phyloP scores from a whole-genome alignment of 2,113 vertebrate species.

The Mus pahari region DNA sequence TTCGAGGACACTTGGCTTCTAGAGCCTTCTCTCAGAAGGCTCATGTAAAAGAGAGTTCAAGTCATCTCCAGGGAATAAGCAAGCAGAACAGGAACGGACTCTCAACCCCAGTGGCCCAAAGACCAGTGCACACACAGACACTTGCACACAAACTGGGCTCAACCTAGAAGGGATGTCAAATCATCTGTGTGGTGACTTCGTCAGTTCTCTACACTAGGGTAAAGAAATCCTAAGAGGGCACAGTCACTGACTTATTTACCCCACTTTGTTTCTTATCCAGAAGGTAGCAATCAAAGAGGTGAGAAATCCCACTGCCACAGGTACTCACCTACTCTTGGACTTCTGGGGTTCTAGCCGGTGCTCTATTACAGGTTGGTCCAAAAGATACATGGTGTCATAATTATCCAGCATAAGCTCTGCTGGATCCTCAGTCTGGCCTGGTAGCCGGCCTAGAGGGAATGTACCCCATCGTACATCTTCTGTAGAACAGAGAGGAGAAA shows the following conservation, averaged over 20 bases:
- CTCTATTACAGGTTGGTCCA: constrained; percentile 91
- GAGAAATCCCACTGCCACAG: constrained; percentile 31
- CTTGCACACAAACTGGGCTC: background rate
- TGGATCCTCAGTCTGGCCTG: constrained; percentile 95
- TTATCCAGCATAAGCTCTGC: constrained; percentile 92
- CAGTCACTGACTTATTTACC: background rate
- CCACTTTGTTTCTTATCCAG: background rate
- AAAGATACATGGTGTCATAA: constrained; percentile 92
- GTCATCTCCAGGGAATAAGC: constrained; percentile 8
- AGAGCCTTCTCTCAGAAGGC: background rate
- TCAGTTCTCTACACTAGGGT: background rate
- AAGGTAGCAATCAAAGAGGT: constrained; percentile 23
- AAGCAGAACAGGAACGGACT: constrained; percentile 21
- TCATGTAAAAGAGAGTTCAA: constrained; percentile 13
- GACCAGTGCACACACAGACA: background rate
- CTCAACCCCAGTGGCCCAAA: constrained; percentile 46
- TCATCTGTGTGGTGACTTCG: background rate
- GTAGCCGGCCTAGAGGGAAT: constrained; percentile 93
- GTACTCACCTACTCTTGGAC: constrained; percentile 72
- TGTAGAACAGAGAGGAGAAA: background rate
- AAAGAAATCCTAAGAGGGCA: constrained; percentile 17
- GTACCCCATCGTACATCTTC: constrained; percentile 92
- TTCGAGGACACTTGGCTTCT: background rate
- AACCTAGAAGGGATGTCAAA: constrained; percentile 15
- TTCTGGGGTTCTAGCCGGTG: constrained; percentile 65